Evolutionary conservation across 1,140 invertebrate genomes (phyloP).

Genomic region (Leucophenga varia): DNA sequence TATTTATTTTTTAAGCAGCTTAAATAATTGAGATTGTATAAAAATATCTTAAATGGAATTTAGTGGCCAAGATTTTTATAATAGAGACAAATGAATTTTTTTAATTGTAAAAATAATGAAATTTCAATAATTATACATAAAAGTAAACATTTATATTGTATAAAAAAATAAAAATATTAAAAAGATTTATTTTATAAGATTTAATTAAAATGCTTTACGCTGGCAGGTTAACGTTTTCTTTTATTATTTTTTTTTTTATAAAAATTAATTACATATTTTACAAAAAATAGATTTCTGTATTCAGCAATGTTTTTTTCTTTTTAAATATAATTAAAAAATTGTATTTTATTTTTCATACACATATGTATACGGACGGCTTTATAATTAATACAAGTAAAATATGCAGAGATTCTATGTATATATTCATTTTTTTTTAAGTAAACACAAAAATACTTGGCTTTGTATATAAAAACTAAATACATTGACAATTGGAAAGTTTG

Average conservation of each 20-base stretch:
- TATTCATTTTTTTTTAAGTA: too few relatives aligned
- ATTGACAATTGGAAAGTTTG: too few relatives aligned
- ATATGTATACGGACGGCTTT: background rate
- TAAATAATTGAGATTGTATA: too few relatives aligned
- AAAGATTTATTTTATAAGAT: too few relatives aligned
- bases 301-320: too few relatives aligned
- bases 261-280: conserved; percentile 18
- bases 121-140: background rate
- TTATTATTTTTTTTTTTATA: conserved; percentile 13
- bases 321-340: too few relatives aligned
- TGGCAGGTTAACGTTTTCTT: conserved; percentile 32
- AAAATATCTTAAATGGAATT: too few relatives aligned
- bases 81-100: conserved; percentile 24
- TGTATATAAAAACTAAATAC: too few relatives aligned
- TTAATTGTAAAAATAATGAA: conserved; percentile 2
- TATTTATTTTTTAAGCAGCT: conserved; percentile 15
- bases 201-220: conserved; percentile 37
- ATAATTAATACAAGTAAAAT: too few relatives aligned
- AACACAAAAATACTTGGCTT: too few relatives aligned
- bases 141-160: conserved; percentile 15
- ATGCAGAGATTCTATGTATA: too few relatives aligned
- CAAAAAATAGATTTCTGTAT: conserved; percentile 20
- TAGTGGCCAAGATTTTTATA: too few relatives aligned
- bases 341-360: background rate
- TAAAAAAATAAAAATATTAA: conserved; percentile 16